phyloP scores from a whole-genome alignment of 53 echinoderm and acorn worm species.

The Actinopyga echinites region DNA sequence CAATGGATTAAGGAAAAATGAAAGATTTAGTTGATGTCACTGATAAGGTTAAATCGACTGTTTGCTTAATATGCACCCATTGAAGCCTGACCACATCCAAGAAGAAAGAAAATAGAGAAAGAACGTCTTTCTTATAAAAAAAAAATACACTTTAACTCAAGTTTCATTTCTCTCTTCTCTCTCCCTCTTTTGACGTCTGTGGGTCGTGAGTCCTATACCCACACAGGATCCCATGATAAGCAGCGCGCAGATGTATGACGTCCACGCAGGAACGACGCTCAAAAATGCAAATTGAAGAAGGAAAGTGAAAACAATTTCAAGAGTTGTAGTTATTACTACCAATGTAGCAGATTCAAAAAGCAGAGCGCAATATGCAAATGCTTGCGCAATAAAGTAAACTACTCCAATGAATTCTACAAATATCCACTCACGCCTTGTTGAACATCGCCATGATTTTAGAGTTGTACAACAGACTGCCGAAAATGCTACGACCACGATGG shows the following conservation, averaged over 20 bases:
- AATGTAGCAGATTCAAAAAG: constrained; percentile 1
- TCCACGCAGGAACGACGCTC: background rate
- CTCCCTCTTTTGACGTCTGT: too few species aligned
- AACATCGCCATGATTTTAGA: background rate
- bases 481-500: background rate
- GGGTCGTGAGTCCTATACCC: background rate
- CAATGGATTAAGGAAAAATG: too few species aligned
- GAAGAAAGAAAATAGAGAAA: too few species aligned
- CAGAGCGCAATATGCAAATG: background rate
- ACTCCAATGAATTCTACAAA: background rate
- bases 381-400: background rate
- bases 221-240: background rate
- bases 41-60: too few species aligned
- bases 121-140: too few species aligned
- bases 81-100: too few species aligned
- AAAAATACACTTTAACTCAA: too few species aligned
- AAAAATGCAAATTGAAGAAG: background rate
- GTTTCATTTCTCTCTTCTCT: too few species aligned
- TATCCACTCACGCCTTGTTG: background rate
- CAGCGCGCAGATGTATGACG: constrained; percentile 8
- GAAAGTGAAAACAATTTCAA: constrained; percentile 13
- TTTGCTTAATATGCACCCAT: too few species aligned
- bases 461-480: background rate
- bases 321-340: background rate
- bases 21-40: too few species aligned